Percentiles rank a stretch among this genome's conserved stretches.
phyloP scores from a whole-genome alignment of 2,888 invertebrate genomes.

The Leucophenga maculata region DNA sequence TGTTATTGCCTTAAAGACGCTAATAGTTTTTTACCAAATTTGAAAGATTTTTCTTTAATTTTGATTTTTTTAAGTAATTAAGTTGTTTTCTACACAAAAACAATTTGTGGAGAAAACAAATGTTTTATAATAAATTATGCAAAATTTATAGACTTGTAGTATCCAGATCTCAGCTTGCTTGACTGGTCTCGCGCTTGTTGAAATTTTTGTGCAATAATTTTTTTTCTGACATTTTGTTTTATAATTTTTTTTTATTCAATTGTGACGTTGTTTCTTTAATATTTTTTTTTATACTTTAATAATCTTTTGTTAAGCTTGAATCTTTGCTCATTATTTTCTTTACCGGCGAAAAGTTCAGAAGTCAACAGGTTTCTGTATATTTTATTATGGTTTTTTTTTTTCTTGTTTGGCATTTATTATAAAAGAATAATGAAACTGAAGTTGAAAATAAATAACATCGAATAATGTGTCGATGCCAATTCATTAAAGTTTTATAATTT shows the following conservation, averaged over 20 bases:
- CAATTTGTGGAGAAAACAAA: conserved; percentile 18
- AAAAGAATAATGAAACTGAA: no score
- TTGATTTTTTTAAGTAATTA: background rate
- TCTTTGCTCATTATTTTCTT: conserved; percentile 12
- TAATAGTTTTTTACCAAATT: conserved; percentile 23
- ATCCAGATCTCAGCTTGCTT: conserved; percentile 1
- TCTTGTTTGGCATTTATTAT: no score
- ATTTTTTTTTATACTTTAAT: no score
- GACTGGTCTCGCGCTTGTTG: conserved; percentile 19
- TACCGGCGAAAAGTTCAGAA: conserved; percentile 29
- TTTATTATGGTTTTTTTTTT: conserved; percentile 16
- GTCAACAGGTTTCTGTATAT: conserved; percentile 15
- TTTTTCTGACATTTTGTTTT: conserved; percentile 13
- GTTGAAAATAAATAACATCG: no score
- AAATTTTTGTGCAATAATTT: conserved; percentile 14
- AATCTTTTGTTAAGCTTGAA: background rate
- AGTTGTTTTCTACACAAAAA: conserved; percentile 15
- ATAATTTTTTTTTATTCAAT: background rate
- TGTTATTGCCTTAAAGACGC: background rate
- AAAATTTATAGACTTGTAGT: conserved; percentile 9
- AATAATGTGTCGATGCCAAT: conserved; percentile 19
- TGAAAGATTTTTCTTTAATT: conserved; percentile 18
- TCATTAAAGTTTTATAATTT: conserved; percentile 1
- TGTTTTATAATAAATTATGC: background rate
- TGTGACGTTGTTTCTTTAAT: no score